A percentile compares a stretch with the other conserved stretches of the same genome.
These are phyloP conservation scores for Ischnus inquisitorius DNA, from an alignment of 2,888 invertebrate species.

Conservation along the genomic window DNA sequence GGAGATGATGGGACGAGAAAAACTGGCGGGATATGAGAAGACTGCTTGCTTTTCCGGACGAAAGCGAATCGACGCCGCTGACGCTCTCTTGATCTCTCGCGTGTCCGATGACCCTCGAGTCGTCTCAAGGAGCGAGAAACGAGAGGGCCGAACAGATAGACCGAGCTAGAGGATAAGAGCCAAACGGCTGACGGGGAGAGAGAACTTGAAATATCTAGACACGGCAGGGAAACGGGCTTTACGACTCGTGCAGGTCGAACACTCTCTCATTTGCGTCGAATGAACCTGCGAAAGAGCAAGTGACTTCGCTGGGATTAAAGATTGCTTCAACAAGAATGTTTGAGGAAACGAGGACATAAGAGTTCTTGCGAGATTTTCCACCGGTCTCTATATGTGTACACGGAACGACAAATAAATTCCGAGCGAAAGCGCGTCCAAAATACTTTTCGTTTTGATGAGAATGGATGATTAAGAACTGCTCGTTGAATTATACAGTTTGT, in stretches of 20 bases:
- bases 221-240: conserved; percentile 58
- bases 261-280: conserved; percentile 64
- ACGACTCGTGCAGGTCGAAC: conserved; percentile 65
- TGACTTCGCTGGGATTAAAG: background rate
- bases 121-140: conserved; percentile 49
- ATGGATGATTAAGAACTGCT: background rate
- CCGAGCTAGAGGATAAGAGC: conserved; percentile 40
- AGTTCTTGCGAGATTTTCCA: background rate
- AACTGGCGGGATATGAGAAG: conserved; percentile 31
- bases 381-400: background rate
- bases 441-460: background rate
- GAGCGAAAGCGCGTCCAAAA: background rate
- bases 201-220: conserved; percentile 60
- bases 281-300: conserved; percentile 52
- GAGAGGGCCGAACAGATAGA: conserved; percentile 34
- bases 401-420: background rate
- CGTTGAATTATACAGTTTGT: background rate
- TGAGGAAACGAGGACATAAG: conserved; percentile 47
- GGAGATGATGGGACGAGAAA: conserved; percentile 39
- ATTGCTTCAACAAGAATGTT: conserved; percentile 45
- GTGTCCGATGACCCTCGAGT: conserved; percentile 62
- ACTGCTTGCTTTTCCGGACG: conserved; percentile 29
- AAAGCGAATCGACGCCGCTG: conserved; percentile 48
- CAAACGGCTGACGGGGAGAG: conserved; percentile 18
- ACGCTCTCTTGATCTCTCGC: conserved; percentile 58